Base-by-base conservation (phyloP, 1,140 invertebrate genomes). In the Diuraphis noxia region DNA sequence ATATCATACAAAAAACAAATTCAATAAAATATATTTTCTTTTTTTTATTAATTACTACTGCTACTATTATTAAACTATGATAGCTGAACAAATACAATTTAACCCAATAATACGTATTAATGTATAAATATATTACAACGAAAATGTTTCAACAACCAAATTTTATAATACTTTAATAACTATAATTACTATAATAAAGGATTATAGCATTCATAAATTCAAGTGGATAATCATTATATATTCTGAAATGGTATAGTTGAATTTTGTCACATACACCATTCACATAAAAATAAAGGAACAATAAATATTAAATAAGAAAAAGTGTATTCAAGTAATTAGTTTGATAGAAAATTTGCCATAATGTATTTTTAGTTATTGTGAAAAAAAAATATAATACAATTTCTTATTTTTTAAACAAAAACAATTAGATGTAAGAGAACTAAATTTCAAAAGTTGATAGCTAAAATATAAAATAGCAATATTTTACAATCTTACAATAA, bases 221-320 rank as follows among this genome's bases (percentile, higher is more conserved):
- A 87, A 87, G 49, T 87, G 85, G n/a, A 52, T 87, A 52, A 25
- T 87, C 36, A 25, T 30, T 9, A 84, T 72, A 72, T 34, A 72
- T 46, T 85, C 4, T 84, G 30, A 84, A 85, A 87, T 56, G 85
- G 38, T 43, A 34, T 89, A 89, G 30, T 30, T 89, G 88, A 77
- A 36, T n/a, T 34, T 34, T 34, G 88, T 77, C 88, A 77, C 88
- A 89, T 89, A 89, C 40, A 43, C 30, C 56, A 89, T 34, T 13
- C 10, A 25, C 10, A 81, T 81, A 25, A 40, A 81, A 38, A 25
- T 30, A 38, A 23, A 30, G 56, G 17, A 72, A 72, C 5, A 72
- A 72, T 17, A 72, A 72, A 72, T 72, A 72, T n/a, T 0, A 72
- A n/a, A 72, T 72, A n/a, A 13, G 30, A n/a, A n/a, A n/a, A 63